Conservation (phyloP, 2,113 vertebrate genomes). For the Lepus timidus region DNA sequence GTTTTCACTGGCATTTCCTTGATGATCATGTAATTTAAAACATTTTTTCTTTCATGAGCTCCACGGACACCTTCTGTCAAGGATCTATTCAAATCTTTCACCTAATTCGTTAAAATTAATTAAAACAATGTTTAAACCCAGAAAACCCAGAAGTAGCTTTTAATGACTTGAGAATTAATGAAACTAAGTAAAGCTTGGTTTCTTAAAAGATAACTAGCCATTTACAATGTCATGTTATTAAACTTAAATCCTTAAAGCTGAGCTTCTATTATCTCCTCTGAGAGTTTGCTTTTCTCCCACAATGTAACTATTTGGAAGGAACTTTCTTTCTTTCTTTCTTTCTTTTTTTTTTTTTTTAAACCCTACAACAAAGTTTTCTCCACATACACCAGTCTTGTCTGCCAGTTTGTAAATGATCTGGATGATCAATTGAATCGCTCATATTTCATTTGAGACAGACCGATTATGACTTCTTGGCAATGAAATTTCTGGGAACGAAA, state of each 20-base stretch:
- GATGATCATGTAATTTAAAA: background rate
- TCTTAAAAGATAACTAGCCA: background rate
- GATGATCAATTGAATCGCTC: constrained; percentile 30
- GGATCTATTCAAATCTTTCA: background rate
- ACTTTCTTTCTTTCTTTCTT: background rate
- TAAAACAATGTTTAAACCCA: background rate
- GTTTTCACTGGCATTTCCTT: constrained; percentile 50
- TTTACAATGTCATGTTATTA: background rate
- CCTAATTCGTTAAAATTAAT: background rate
- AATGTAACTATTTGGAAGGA: constrained; percentile 14
- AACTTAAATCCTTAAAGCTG: background rate
- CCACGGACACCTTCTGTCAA: constrained; percentile 1
- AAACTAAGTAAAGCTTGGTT: background rate
- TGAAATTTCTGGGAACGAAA: constrained; percentile 31
- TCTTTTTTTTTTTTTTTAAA: constrained; percentile 1
- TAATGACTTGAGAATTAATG: background rate
- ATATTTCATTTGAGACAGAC: constrained; percentile 11
- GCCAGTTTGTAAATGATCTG: constrained; percentile 45
- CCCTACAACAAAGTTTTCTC: background rate
- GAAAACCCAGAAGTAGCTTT: background rate
- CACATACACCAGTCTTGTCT: background rate
- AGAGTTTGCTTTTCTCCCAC: constrained; percentile 9
- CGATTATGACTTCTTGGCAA: constrained; percentile 39
- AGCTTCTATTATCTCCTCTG: background rate
- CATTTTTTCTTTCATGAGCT: background rate